These are phyloP conservation scores for Sminthopsis crassicaudata DNA, from an alignment of 2,113 vertebrate species.

Conservation along the genomic window DNA sequence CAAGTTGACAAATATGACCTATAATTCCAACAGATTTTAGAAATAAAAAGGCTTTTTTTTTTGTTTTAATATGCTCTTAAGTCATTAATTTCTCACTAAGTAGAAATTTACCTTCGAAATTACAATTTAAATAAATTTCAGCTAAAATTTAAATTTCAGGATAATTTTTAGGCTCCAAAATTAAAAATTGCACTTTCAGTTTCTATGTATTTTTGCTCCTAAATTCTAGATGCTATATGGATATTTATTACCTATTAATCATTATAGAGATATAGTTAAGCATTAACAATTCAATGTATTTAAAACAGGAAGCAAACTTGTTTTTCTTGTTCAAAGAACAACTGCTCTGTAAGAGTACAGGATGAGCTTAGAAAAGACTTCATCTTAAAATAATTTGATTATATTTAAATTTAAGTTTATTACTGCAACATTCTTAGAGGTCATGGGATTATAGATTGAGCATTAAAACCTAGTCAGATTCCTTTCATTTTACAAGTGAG, in stretches of 20 bases:
- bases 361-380: slow-evolving; percentile 11
- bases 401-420: slow-evolving; percentile 22
- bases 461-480: not conserved
- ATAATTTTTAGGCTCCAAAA: slow-evolving; percentile 52
- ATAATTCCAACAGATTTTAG: not conserved
- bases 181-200: slow-evolving; percentile 37
- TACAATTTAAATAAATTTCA: not conserved
- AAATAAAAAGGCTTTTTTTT: slow-evolving; percentile 6
- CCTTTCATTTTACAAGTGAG: not conserved
- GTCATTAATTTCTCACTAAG: not conserved
- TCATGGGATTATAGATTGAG: not conserved
- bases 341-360: not conserved
- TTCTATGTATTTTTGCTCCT: slow-evolving; percentile 39
- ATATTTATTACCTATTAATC: slow-evolving; percentile 52
- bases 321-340: slow-evolving; percentile 44
- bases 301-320: not conserved
- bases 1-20: slow-evolving; percentile 19
- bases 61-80: not conserved
- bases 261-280: slow-evolving; percentile 35
- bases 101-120: not conserved
- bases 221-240: slow-evolving; percentile 19
- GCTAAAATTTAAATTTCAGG: not conserved
- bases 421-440: not conserved
- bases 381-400: slow-evolving; percentile 40
- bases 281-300: slow-evolving; percentile 28